phyloP scores from a whole-genome alignment of 2,113 vertebrate genomes.

The Rostratula benghalensis region DNA sequence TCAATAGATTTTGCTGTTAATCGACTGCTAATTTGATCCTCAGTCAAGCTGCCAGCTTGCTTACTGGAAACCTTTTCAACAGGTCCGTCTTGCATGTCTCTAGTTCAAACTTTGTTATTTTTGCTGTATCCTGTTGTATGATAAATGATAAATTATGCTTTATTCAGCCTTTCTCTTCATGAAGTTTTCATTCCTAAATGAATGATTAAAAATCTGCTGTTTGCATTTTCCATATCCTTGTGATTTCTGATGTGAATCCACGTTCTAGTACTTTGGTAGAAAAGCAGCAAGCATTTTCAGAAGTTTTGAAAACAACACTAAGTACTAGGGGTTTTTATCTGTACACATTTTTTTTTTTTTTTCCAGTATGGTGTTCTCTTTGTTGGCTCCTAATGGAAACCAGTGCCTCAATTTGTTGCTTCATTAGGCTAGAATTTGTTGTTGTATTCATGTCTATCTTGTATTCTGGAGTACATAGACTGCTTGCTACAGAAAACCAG shows the following conservation, averaged over 20 bases:
- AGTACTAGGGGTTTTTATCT: neutral
- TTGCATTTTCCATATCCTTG: neutral
- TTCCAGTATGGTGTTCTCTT: neutral
- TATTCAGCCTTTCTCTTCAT: neutral
- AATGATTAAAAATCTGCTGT: neutral
- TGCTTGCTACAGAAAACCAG: neutral
- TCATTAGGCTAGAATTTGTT: conserved; percentile 36
- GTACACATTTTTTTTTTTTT: neutral
- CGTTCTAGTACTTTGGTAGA: neutral
- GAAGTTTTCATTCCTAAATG: neutral
- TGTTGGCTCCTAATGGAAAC: conserved; percentile 19
- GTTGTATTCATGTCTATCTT: neutral
- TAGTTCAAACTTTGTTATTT: neutral
- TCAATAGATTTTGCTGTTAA: neutral
- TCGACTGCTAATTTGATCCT: neutral
- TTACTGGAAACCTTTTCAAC: neutral
- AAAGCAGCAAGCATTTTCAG: neutral
- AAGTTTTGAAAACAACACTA: neutral
- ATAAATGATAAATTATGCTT: neutral
- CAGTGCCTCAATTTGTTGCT: conserved; percentile 28
- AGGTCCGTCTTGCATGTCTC: neutral
- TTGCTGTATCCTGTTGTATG: neutral
- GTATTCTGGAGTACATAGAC: neutral
- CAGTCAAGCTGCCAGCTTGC: neutral
- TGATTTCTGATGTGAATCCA: neutral